Evolutionary conservation across 2,888 invertebrate species (phyloP).

Genomic region (Cheilosia soror): DNA sequence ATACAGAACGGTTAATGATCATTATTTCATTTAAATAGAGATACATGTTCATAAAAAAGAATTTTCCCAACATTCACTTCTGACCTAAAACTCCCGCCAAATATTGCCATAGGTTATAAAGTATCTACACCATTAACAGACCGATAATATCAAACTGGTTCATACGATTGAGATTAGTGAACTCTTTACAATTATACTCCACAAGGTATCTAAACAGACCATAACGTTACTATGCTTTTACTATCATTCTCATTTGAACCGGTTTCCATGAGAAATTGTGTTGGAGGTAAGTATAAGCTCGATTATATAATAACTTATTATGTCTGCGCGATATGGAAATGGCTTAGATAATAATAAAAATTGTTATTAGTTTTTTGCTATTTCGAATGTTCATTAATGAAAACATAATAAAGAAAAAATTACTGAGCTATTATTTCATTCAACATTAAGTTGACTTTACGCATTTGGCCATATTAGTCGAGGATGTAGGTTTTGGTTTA

Average conservation of each 20-base stretch:
- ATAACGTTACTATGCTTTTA: conserved; percentile 15
- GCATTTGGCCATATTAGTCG: too few species aligned
- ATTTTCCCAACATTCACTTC: conserved; percentile 80
- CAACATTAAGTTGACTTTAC: too few species aligned
- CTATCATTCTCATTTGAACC: conserved; percentile 58
- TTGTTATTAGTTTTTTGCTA: neutral
- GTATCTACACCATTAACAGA: conserved; percentile 1
- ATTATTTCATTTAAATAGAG: neutral
- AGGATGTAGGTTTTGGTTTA: too few species aligned
- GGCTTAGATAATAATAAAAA: neutral
- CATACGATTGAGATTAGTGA: conserved; percentile 50
- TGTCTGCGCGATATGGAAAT: conserved; percentile 28
- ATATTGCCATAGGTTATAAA: conserved; percentile 24
- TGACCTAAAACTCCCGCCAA: conserved; percentile 80
- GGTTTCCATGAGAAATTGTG: conserved; percentile 30
- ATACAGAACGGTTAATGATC: neutral
- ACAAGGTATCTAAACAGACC: conserved; percentile 24
- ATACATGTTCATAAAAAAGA: neutral
- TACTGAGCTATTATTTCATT: too few species aligned
- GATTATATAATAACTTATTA: conserved; percentile 46
- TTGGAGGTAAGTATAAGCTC: conserved; percentile 9
- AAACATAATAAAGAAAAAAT: neutral
- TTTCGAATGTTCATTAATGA: conserved; percentile 9
- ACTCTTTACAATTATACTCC: conserved; percentile 49
- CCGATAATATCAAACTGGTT: conserved; percentile 28